Evolutionary conservation across 30 jellyfish, hydroid and myxozoan genomes (phyloP).

Genomic region (Pelagia noctiluca): DNA sequence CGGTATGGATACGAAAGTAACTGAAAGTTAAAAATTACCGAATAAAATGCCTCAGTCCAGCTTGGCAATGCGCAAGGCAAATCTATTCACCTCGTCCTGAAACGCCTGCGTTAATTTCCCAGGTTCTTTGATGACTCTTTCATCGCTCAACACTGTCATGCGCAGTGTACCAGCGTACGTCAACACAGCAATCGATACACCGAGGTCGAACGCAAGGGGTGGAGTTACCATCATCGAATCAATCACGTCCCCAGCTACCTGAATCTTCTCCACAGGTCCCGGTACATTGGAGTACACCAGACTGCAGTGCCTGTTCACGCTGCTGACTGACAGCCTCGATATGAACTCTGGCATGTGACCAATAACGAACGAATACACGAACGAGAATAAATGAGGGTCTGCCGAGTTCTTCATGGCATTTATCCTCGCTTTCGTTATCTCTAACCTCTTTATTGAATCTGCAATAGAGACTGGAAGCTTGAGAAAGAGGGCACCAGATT

Average conservation of each 20-base stretch:
- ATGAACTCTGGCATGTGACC: slow-evolving; percentile 88
- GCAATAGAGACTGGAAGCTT: slow-evolving; percentile 87
- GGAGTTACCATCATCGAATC: slow-evolving; percentile 95
- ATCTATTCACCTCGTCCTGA: slow-evolving; percentile 66
- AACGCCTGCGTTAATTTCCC: slow-evolving; percentile 81
- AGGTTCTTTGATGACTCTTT: slow-evolving; percentile 85
- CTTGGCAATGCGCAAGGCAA: slow-evolving; percentile 36
- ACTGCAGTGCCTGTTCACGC: slow-evolving; percentile 81
- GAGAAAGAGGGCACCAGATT: slow-evolving; percentile 95
- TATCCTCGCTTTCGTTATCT: slow-evolving; percentile 73
- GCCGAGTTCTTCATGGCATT: slow-evolving; percentile 73
- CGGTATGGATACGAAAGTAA: not conserved
- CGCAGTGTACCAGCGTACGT: slow-evolving; percentile 82
- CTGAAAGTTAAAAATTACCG: too few species aligned
- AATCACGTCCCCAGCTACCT: slow-evolving; percentile 72
- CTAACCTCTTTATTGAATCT: slow-evolving; percentile 87
- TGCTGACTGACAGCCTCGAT: slow-evolving; percentile 75
- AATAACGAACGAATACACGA: slow-evolving; percentile 75
- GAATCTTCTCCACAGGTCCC: slow-evolving; percentile 90
- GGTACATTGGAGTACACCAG: slow-evolving; percentile 95
- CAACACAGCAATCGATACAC: slow-evolving; percentile 88
- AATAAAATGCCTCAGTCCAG: too few species aligned
- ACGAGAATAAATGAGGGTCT: slow-evolving; percentile 96
- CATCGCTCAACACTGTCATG: slow-evolving; percentile 90
- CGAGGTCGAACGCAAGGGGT: slow-evolving; percentile 94